Percentiles rank a stretch among this genome's conserved stretches.
phyloP scores from a whole-genome alignment of 1,140 invertebrate genomes.

The Diplogasteroides magnus region DNA sequence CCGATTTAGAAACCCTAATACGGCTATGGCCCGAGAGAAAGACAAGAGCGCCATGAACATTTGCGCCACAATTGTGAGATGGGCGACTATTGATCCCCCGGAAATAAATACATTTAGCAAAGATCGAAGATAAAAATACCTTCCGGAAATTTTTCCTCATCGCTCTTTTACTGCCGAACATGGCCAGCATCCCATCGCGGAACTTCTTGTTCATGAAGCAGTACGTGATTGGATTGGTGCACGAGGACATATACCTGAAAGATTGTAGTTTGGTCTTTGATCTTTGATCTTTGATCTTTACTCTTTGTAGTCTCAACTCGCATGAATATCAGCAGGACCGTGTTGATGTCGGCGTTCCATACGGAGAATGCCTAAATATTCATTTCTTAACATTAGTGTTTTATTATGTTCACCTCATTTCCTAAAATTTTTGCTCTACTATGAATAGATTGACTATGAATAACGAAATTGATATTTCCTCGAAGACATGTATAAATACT shows the following conservation, averaged over 20 bases:
- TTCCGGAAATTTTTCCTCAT: constrained; percentile 31
- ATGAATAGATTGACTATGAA: too few species aligned
- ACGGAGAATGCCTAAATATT: constrained; percentile 53
- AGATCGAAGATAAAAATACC: background rate
- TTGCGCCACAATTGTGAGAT: too few species aligned
- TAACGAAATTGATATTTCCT: too few species aligned
- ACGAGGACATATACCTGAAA: constrained; percentile 71
- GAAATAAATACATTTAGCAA: background rate
- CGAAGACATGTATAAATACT: too few species aligned
- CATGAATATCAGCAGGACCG: constrained; percentile 73
- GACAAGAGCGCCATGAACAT: too few species aligned
- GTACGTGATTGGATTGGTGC: constrained; percentile 86
- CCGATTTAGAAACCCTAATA: too few species aligned
- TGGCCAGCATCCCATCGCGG: constrained; percentile 57
- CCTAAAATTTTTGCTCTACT: too few species aligned
- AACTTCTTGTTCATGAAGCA: constrained; percentile 89
- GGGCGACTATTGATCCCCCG: background rate
- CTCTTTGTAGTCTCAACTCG: too few species aligned
- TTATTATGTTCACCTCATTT: too few species aligned
- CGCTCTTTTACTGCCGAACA: constrained; percentile 42
- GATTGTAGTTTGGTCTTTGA: too few species aligned
- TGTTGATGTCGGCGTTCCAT: constrained; percentile 60
- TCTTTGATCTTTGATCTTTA: too few species aligned
- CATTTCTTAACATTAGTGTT: too few species aligned
- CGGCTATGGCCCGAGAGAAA: background rate